Percentiles rank a stretch among this genome's conserved stretches.
These are phyloP conservation scores for Plagodis dolabraria DNA, from an alignment of 2,888 invertebrate species.

Conservation along the genomic window DNA sequence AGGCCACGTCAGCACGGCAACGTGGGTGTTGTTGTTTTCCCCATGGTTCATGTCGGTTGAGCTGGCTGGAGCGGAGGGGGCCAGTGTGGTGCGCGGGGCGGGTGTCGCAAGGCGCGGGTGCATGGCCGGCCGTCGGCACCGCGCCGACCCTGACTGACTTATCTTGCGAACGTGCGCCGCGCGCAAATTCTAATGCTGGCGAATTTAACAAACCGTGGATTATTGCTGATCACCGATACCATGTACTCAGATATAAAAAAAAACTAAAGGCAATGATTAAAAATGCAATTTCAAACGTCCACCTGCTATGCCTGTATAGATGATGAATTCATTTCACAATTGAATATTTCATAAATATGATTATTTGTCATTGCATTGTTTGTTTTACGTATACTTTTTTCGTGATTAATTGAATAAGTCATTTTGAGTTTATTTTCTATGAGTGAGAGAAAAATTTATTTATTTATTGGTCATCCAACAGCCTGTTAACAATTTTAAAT, in stretches of 20 bases:
- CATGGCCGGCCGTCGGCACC: conserved; percentile 84
- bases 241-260: neutral
- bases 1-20: conserved; percentile 53
- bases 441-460: no score
- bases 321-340: no score
- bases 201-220: conserved; percentile 70
- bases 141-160: conserved; percentile 84
- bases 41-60: conserved; percentile 56
- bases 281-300: no score
- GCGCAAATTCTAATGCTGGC: conserved; percentile 82
- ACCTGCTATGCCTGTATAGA: no score
- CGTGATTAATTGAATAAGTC: no score
- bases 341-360: no score
- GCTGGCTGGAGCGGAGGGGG: conserved; percentile 44
- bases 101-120: conserved; percentile 77
- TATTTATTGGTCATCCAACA: no score
- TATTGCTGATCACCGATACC: conserved; percentile 49
- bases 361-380: no score
- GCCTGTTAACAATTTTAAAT: no score
- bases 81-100: conserved; percentile 44
- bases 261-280: no score
- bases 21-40: conserved; percentile 66
- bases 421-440: no score
- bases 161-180: conserved; percentile 81
- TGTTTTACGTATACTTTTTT: no score